Conservation (phyloP, 1,140 invertebrate species). For the Zaprionus ornatus region DNA sequence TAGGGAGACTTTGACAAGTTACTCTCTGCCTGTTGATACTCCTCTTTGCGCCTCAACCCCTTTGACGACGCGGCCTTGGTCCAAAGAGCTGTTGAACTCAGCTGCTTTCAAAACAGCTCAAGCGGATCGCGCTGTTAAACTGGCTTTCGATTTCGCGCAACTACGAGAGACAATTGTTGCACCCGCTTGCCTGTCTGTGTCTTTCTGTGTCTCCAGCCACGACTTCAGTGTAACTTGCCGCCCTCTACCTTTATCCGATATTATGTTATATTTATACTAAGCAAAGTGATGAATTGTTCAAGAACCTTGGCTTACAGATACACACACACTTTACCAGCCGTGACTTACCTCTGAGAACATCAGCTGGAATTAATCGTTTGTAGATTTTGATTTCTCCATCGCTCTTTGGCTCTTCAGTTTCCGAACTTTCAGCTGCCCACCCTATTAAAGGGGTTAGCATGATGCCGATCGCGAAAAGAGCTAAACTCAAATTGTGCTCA, state of each 20-base stretch:
- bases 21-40: background rate
- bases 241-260: no score
- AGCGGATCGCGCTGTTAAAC: constrained; percentile 13
- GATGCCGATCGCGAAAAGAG: constrained; percentile 19
- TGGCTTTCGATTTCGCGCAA: constrained; percentile 29
- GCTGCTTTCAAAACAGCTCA: constrained; percentile 25
- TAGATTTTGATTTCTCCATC: constrained; percentile 87
- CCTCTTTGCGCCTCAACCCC: background rate
- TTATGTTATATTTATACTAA: no score
- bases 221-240: no score
- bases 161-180: background rate
- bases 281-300: no score
- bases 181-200: background rate
- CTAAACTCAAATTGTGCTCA: constrained; percentile 19
- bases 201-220: background rate
- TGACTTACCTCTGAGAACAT: constrained; percentile 91
- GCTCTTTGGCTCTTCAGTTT: constrained; percentile 12
- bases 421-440: constrained; percentile 28
- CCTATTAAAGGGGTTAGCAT: constrained; percentile 10
- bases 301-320: no score
- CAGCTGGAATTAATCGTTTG: constrained; percentile 92
- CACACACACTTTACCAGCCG: no score
- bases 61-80: background rate
- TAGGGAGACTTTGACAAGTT: background rate
- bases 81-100: background rate